Base-by-base conservation (phyloP, 1,140 invertebrate species). In the Himalopsyche phryganea region DNA sequence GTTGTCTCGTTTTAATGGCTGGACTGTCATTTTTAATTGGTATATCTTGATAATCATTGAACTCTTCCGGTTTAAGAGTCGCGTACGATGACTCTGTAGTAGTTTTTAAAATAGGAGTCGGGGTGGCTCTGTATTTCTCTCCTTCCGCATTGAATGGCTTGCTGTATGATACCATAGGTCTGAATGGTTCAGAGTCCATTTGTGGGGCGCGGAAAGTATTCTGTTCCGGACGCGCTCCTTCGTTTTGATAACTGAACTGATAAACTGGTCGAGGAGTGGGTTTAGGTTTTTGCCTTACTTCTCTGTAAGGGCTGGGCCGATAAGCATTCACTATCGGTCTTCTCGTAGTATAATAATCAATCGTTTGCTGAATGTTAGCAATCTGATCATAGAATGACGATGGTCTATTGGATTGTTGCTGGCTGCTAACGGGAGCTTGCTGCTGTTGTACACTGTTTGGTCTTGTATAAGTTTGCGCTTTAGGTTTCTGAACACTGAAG, bases 101-200 rank as follows among this genome's bases (percentile, higher is more conserved):
- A 23, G 71, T 68, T 50, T 72, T 75, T 28, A 28, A 5, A 64
- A 74, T 74, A 13, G 38, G 41, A 19, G 14, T 52, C 13, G 51
- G 23, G 1, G 60, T 44, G 13, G 51, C 53, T 11, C 50, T 48
- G 54, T 78, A 78, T 57, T 80, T 81, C 11, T 79, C 77, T 51
- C 80, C 77, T 57, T 76, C 71, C 15, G 78, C 65, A 58, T 82
- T 77, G 56, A 80, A 80, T 5, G 80, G 80, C 38, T 82, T 81
- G 65, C 81, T 85, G 66, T 86, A 85, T 63, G 83, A 80, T 7
- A 82, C 81, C 71, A 81, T 80, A 5, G 83, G 83, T 51, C 80
- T 75, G 66, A 85, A 85, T 17, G 81, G 79, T 66, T 84, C 80
- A 11, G 80, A 74, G 41, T 80, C 80, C 58, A 83, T 65, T 63